Conservation (phyloP, 2,113 vertebrate species). For the Tautogolabrus adspersus region DNA sequence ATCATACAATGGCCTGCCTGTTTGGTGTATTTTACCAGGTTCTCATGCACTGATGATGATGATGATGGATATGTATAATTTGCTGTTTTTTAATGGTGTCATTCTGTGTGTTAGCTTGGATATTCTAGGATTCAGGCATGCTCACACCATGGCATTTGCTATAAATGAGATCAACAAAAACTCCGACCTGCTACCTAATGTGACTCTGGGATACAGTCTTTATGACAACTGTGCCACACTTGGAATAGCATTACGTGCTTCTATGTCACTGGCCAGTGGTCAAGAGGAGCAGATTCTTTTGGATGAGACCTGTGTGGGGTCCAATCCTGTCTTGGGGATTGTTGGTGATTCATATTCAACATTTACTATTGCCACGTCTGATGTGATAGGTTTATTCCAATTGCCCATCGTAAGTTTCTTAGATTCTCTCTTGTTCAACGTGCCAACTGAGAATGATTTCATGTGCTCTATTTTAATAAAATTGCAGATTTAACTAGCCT, state of each 20-base stretch:
- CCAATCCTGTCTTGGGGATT: constrained; percentile 58
- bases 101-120: constrained; percentile 58
- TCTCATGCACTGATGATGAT: no score
- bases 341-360: constrained; percentile 71
- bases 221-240: constrained; percentile 62
- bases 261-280: constrained; percentile 54
- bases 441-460: no score
- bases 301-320: constrained; percentile 53
- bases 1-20: no score
- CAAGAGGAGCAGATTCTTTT: constrained; percentile 45
- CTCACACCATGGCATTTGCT: constrained; percentile 63
- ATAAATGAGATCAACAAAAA: constrained; percentile 62
- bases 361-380: constrained; percentile 63
- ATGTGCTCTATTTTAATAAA: no score
- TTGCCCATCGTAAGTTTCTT: constrained; percentile 61
- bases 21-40: no score
- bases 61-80: no score
- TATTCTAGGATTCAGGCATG: constrained; percentile 52
- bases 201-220: constrained; percentile 67
- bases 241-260: constrained; percentile 55
- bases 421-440: background rate
- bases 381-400: constrained; percentile 63
- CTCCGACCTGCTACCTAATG: constrained; percentile 46
- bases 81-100: background rate
- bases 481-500: background rate